These are phyloP conservation scores for Hyles euphorbiae DNA, from an alignment of 1,140 invertebrate genomes.

Conservation along the genomic window DNA sequence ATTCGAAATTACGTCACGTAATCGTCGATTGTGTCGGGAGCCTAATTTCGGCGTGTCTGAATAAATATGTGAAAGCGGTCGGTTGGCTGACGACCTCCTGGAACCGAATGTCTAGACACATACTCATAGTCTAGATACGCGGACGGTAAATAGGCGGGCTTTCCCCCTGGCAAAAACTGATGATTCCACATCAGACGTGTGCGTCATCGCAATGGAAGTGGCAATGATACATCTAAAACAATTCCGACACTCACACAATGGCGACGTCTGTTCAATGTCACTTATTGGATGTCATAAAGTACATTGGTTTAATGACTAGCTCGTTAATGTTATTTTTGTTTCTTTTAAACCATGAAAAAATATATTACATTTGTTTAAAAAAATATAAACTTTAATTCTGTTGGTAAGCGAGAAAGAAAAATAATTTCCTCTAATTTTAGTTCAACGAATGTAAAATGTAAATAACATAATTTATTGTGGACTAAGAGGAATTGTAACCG, in stretches of 20 bases:
- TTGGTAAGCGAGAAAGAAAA: conserved; percentile 1
- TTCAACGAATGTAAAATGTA: background rate
- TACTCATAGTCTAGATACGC: conserved; percentile 66
- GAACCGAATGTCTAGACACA: conserved; percentile 65
- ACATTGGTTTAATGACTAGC: background rate
- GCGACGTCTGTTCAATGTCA: background rate
- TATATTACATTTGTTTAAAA: too few relatives aligned
- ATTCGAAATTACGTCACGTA: conserved; percentile 52
- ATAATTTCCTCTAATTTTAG: background rate
- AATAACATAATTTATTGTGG: background rate
- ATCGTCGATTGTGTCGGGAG: conserved; percentile 30
- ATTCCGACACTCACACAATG: conserved; percentile 7
- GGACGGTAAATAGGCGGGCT: conserved; percentile 54
- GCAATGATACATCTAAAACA: conserved; percentile 1
- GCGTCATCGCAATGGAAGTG: conserved; percentile 23
- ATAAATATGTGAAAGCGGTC: conserved; percentile 59
- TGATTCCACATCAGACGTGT: conserved; percentile 19
- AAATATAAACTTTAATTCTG: background rate
- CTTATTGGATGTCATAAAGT: background rate
- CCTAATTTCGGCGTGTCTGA: conserved; percentile 41
- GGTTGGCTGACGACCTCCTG: conserved; percentile 60
- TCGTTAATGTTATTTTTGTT: background rate
- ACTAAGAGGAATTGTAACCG: background rate
- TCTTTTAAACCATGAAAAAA: background rate
- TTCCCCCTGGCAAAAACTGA: conserved; percentile 48